Conservation (phyloP, 2,888 invertebrate species). For the Brassicogethes aeneus region DNA sequence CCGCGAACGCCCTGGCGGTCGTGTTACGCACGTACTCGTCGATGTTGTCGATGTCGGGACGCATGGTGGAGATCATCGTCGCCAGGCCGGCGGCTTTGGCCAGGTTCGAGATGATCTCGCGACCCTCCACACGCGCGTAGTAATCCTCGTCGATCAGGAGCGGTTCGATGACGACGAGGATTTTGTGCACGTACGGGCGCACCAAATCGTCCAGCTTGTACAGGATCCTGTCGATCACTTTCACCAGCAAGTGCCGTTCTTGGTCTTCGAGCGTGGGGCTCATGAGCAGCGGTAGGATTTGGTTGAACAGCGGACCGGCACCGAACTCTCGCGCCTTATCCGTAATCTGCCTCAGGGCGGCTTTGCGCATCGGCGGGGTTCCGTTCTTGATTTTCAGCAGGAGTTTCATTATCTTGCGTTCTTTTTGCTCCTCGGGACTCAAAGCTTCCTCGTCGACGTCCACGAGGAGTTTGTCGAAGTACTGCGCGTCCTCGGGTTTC, state of each 20-base stretch:
- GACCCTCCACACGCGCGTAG: slow-evolving; percentile 97
- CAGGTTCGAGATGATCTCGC: slow-evolving; percentile 98
- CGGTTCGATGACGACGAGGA: slow-evolving; percentile 98
- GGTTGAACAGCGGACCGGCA: slow-evolving; percentile 97
- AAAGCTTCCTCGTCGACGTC: slow-evolving; percentile 96
- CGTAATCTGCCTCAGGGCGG: slow-evolving; percentile 93
- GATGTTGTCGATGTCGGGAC: slow-evolving; percentile 99
- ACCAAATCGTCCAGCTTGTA: slow-evolving; percentile 98
- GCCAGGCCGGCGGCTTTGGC: slow-evolving; percentile 99
- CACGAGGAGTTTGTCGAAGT: slow-evolving; percentile 95
- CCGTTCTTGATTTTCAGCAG: slow-evolving; percentile 98
- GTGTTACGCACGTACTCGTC: slow-evolving; percentile 99
- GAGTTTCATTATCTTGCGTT: slow-evolving; percentile 98
- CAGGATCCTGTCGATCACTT: slow-evolving; percentile 96
- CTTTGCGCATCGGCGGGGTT: slow-evolving; percentile 98
- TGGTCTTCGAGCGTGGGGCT: slow-evolving; percentile 99
- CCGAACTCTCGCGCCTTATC: slow-evolving; percentile 98
- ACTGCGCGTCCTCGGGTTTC: slow-evolving; percentile 99
- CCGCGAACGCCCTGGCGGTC: slow-evolving; percentile 99
- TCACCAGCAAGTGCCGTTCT: slow-evolving; percentile 95
- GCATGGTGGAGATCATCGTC: slow-evolving; percentile 99
- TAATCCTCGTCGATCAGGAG: slow-evolving; percentile 98
- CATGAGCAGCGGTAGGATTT: slow-evolving; percentile 98
- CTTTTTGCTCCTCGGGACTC: slow-evolving; percentile 94
- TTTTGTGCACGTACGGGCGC: slow-evolving; percentile 98